Percentiles rank a stretch among this genome's conserved stretches.
Conservation (phyloP, 1,140 invertebrate species). For the Drosophila santomea region DNA sequence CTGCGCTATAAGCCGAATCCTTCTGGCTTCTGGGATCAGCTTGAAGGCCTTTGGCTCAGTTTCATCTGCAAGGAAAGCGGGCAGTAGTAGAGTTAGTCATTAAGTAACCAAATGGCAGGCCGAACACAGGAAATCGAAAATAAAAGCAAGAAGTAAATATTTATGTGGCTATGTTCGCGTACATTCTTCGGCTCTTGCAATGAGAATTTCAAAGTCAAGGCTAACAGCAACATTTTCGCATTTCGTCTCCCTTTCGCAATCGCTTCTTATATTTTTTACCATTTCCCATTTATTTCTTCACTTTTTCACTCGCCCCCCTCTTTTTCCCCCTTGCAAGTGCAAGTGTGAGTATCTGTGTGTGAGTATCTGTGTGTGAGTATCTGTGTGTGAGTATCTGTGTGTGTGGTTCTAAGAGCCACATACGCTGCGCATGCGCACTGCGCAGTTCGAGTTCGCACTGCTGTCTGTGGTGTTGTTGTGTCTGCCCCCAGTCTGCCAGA, state of each 20-base stretch:
- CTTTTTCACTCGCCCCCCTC: background rate
- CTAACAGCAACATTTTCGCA: slow-evolving; percentile 66
- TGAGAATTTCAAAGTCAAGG: slow-evolving; percentile 81
- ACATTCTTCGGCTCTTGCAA: slow-evolving; percentile 64
- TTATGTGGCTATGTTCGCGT: slow-evolving; percentile 18
- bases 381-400: slow-evolving; percentile 24
- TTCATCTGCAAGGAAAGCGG: slow-evolving; percentile 30
- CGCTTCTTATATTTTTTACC: slow-evolving; percentile 15
- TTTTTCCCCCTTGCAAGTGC: slow-evolving; percentile 45
- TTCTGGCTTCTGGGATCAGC: slow-evolving; percentile 9
- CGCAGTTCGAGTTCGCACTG: slow-evolving; percentile 33
- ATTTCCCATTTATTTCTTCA: background rate
- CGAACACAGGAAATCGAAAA: slow-evolving; percentile 36
- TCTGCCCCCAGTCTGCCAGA: slow-evolving; percentile 48
- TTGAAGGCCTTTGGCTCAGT: slow-evolving; percentile 3
- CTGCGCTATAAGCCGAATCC: slow-evolving; percentile 2
- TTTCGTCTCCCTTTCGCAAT: slow-evolving; percentile 31
- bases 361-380: slow-evolving; percentile 28
- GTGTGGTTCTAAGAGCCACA: slow-evolving; percentile 65
- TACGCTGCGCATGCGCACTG: slow-evolving; percentile 62
- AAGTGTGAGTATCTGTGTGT: slow-evolving; percentile 22
- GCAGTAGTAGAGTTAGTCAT: background rate
- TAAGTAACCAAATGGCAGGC: slow-evolving; percentile 21
- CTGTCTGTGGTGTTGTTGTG: slow-evolving; percentile 9
- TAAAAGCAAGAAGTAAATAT: slow-evolving; percentile 23